Evolutionary conservation across 2,797 vertebrate genomes (phyloP).

Genomic region (Delichon dasypus): DNA sequence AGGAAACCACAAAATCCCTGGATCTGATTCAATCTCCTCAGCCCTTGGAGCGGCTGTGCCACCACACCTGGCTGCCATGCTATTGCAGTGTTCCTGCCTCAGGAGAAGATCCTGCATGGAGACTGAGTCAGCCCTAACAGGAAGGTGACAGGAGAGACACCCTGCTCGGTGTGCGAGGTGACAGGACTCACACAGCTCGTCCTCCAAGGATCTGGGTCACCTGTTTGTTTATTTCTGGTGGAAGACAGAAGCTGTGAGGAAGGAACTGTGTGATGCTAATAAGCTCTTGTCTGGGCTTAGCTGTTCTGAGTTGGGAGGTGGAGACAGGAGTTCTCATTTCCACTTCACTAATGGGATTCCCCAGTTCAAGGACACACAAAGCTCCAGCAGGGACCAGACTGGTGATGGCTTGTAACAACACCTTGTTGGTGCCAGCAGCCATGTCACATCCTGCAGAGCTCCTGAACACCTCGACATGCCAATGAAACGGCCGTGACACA

Average conservation of each 20-base stretch:
- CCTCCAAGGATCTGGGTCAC: not conserved
- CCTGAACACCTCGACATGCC: not conserved
- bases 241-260: not conserved
- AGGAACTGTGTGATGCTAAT: not conserved
- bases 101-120: not conserved
- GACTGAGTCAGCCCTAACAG: not conserved
- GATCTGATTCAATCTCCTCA: not conserved
- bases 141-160: not conserved
- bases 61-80: not conserved
- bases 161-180: fast-evolving
- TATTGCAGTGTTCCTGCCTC: fast-evolving
- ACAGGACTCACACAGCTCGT: not conserved
- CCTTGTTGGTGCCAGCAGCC: not conserved
- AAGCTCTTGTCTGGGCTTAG: not conserved
- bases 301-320: not conserved
- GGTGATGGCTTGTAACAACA: not conserved
- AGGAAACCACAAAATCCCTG: not conserved
- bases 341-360: not conserved
- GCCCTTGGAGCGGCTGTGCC: fast-evolving
- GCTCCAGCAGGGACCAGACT: not conserved
- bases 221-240: not conserved
- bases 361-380: fast-evolving
- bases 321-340: not conserved
- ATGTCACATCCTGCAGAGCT: not conserved
- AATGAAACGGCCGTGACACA: fast-evolving